Base-by-base conservation (phyloP, 2,797 vertebrate species). In the Sebastes ruberrimus region DNA sequence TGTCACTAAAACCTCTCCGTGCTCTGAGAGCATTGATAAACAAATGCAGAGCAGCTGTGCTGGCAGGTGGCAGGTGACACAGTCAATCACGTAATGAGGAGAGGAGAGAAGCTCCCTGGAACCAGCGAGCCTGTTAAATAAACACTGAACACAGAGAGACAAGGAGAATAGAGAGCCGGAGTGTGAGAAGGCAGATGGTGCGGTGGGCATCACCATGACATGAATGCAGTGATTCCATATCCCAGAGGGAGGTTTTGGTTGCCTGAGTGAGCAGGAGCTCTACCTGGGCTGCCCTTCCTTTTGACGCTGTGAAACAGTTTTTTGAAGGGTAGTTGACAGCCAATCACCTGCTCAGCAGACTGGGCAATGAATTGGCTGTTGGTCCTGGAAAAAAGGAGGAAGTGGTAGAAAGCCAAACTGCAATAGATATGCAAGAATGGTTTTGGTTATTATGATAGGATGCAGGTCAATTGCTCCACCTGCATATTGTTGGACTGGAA, bases 21-120 rank as follows among this genome's bases (percentile, higher is more conserved):
- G 76, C 27, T 13, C 62, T 3, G 14, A 78, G 61, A 79, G 66
- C 71, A 63, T 35, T 74, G 6, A 73, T 25, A 65, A 85, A 81
- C 71, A 79, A 81, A 89, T 69, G 28, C 61, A 59, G 64, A 82
- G 20, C 82, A 85, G 84, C 85, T 81, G 78, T 70, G 55, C 18
- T 52, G 76, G 62, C 83, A 86, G 85, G 71, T 88, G 81, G 78
- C 71, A 82, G 81, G 53, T 80, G 86, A 78, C 85, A 78, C 73
- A 80, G 79, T 86, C 81, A 74, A 59, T 87, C 81, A 86, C 75
- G 7, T 78, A 72, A 85, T 71, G 35, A 77, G 75, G 49, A 71
- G 71, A 74, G 59, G 52, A 1, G 20, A 79, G 56, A 27, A 49
- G 35, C 25, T 80, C 42, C 57, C 23, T 76, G 77, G 68, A 82